A percentile compares a stretch with the other conserved stretches of the same genome.
phyloP scores from a whole-genome alignment of 2,888 invertebrate genomes.

The Allacma fusca region DNA sequence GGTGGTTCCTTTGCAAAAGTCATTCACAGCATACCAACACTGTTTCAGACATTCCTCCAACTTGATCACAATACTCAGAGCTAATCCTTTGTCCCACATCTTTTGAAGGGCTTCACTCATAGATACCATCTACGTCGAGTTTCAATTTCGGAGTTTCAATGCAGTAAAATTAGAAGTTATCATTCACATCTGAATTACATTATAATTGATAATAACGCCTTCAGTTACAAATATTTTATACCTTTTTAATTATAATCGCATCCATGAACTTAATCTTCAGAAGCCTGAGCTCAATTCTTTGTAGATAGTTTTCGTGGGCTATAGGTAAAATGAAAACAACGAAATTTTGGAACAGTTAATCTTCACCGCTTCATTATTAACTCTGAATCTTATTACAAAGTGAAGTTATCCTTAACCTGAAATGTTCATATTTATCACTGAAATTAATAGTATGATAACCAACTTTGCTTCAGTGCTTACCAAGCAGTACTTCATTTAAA shows the following conservation, averaged over 20 bases:
- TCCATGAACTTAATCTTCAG: slow-evolving; percentile 51
- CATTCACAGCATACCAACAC: slow-evolving; percentile 52
- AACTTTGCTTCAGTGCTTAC: no score
- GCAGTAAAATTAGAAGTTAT: no score
- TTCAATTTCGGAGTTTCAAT: no score
- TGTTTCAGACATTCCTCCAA: slow-evolving; percentile 52
- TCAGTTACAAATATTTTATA: slow-evolving; percentile 31
- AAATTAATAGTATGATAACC: no score
- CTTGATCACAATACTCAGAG: slow-evolving; percentile 30
- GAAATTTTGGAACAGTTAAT: no score
- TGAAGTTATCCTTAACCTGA: no score
- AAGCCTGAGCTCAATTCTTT: slow-evolving; percentile 49
- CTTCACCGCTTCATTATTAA: no score
- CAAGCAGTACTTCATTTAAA: slow-evolving; percentile 49
- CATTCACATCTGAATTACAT: neutral
- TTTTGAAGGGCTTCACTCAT: slow-evolving; percentile 46
- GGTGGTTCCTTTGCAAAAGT: slow-evolving; percentile 17
- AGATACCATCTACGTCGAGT: slow-evolving; percentile 42
- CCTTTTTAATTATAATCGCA: slow-evolving; percentile 51
- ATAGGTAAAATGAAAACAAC: slow-evolving; percentile 24
- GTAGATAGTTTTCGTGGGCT: slow-evolving; percentile 53
- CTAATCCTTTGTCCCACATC: slow-evolving; percentile 49
- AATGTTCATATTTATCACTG: no score
- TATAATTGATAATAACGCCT: neutral
- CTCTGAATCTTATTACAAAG: no score